These are phyloP conservation scores for Calameuta idolon DNA, from an alignment of 2,888 invertebrate species.

Conservation along the genomic window DNA sequence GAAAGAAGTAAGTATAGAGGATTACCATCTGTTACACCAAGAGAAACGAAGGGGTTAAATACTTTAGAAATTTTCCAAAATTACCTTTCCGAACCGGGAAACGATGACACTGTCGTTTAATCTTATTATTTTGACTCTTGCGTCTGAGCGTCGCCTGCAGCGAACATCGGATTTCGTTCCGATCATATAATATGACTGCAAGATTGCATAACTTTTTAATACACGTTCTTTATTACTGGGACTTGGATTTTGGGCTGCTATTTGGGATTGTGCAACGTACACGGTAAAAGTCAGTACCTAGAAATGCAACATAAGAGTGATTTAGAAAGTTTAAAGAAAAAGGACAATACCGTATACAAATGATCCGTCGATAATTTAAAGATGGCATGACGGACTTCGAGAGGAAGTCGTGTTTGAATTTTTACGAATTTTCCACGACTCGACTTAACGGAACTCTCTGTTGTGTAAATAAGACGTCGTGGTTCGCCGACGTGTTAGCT, in stretches of 20 bases:
- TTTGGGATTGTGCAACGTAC: not conserved
- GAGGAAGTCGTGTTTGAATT: not conserved
- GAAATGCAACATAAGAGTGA: not conserved
- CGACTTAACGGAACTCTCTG: not conserved
- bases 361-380: not conserved
- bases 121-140: not conserved
- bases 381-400: not conserved
- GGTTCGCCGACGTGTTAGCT: not conserved
- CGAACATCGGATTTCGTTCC: not conserved
- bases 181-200: not conserved
- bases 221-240: not conserved
- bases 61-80: not conserved
- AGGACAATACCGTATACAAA: not conserved
- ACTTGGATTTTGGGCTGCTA: not conserved
- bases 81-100: not conserved
- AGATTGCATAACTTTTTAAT: not conserved
- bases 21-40: not conserved
- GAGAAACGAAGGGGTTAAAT: not conserved
- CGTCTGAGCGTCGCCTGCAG: not conserved
- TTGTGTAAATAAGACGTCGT: not conserved
- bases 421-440: not conserved
- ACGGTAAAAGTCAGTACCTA: not conserved
- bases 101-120: not conserved
- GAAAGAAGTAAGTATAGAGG: not conserved
- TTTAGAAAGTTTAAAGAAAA: not conserved